Evolutionary conservation across 2,888 invertebrate genomes (phyloP), one percentile per base, ranked within the genome.

Genomic region (Acanthopleura granulata): DNA sequence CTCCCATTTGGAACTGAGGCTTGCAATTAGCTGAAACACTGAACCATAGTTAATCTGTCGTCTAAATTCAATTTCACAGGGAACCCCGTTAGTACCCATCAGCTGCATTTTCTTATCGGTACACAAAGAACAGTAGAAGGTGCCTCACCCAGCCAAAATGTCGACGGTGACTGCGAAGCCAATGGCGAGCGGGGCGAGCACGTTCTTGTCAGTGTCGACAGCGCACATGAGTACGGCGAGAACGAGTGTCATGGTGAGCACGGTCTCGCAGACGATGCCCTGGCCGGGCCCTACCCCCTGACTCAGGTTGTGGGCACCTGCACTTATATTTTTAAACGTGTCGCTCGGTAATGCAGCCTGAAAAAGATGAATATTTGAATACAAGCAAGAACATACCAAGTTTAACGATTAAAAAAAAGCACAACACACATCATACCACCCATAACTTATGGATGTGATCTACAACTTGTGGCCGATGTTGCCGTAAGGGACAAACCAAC

Each of bases 101-200:
- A n/a, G n/a, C n/a, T n/a, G n/a, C n/a, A n/a, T n/a, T n/a, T n/a
- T n/a, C n/a, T n/a, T n/a, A n/a, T n/a, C n/a, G n/a, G n/a, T n/a
- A n/a, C n/a, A 6, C 40, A 6, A 40, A 6, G 40, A 40, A 40
- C 40, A 40, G 40, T 40, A 9, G 40, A 6, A 6, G 40, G 9
- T 62, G 30, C 74, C 81, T 72, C 77, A 85, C 90, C 86, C 89
- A 16, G 89, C 89, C 40, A 89, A 78, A 50, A 91, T 90, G 79
- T 87, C 88, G 6, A 87, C 89, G 18, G 83, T 76, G 6, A 91
- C 86, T 0, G 90, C 87, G 50, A 91, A 83, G n/a, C 91, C 91
- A 51, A 90, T 90, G 15, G 89, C 90, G 6, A 91, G 78, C 0
- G 91, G 89, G 11, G 89, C 90, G n/a, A 91, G 77, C 0, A 69